A percentile compares a stretch with the other conserved stretches of the same genome.
phyloP scores from a whole-genome alignment of 2,888 invertebrate genomes.

The Halictus quadricinctus region DNA sequence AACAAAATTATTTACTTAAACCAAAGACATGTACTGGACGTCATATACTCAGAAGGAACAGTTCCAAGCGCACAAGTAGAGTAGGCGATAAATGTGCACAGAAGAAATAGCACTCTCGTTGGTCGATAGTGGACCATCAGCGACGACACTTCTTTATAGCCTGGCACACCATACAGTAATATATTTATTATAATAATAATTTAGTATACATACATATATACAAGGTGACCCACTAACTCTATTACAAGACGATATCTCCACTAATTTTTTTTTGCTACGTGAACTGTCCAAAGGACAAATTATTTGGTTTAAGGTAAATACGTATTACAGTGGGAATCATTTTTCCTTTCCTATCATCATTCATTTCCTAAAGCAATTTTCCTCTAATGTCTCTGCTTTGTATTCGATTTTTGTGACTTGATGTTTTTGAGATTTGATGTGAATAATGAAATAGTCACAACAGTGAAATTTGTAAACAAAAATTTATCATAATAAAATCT shows the following conservation, averaged over 20 bases:
- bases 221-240: not conserved
- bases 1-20: not conserved
- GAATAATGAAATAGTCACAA: too few relatives aligned
- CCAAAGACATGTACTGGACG: not conserved
- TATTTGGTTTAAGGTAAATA: not conserved
- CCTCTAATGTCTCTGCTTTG: too few relatives aligned
- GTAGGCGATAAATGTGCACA: slow-evolving; percentile 18
- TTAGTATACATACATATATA: slow-evolving; percentile 16
- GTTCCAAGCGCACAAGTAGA: slow-evolving; percentile 17
- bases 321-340: not conserved
- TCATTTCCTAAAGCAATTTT: too few relatives aligned
- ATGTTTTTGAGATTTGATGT: too few relatives aligned
- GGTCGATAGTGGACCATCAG: slow-evolving; percentile 15
- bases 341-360: too few relatives aligned
- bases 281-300: not conserved
- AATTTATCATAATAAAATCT: not conserved
- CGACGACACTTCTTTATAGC: slow-evolving; percentile 23
- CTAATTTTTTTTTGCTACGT: not conserved
- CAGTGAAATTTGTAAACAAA: too few relatives aligned
- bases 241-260: not conserved
- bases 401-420: too few relatives aligned
- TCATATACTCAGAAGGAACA: not conserved
- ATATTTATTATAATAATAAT: slow-evolving; percentile 7
- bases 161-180: slow-evolving; percentile 35
- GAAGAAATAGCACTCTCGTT: slow-evolving; percentile 17